A percentile compares a stretch with the other conserved stretches of the same genome.
phyloP scores from a whole-genome alignment of 1,140 invertebrate species.

The Ceratina calcarata region DNA sequence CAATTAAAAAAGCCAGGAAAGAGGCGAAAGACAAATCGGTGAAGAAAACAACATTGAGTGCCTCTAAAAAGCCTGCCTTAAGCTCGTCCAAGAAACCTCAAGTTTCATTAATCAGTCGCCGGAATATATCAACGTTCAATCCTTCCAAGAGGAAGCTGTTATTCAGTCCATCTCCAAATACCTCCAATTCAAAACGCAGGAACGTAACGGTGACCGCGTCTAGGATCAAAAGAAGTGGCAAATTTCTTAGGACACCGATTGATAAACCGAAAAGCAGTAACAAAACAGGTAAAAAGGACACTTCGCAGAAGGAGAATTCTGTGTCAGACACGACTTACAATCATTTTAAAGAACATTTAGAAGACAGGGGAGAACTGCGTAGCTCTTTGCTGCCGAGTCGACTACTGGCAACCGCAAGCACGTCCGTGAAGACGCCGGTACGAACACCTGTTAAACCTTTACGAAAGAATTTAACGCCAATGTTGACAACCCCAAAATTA shows the following conservation, averaged over 20 bases:
- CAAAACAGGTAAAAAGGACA: conserved; percentile 17
- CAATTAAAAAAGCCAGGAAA: conserved; percentile 73
- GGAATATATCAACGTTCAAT: conserved; percentile 52
- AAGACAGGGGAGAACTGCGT: conserved; percentile 69
- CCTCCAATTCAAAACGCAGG: conserved; percentile 58
- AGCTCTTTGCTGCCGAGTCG: conserved; percentile 73
- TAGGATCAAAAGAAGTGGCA: conserved; percentile 65
- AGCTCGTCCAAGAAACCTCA: conserved; percentile 56
- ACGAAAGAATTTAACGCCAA: conserved; percentile 59
- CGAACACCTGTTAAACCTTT: conserved; percentile 75
- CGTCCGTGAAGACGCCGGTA: conserved; percentile 60
- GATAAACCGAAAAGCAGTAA: neutral
- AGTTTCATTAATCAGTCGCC: conserved; percentile 58
- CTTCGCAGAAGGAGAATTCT: conserved; percentile 23
- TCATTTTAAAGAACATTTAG: conserved; percentile 76
- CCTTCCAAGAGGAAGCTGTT: conserved; percentile 71
- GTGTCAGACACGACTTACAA: conserved; percentile 64
- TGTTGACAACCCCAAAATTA: conserved; percentile 45
- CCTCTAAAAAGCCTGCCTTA: conserved; percentile 58
- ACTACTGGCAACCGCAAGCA: conserved; percentile 53
- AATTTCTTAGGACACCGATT: conserved; percentile 34
- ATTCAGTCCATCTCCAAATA: conserved; percentile 67
- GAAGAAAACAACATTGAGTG: conserved; percentile 71
- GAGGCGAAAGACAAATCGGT: conserved; percentile 73
- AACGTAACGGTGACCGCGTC: conserved; percentile 51